phyloP scores from a whole-genome alignment of 2,113 vertebrate species.

The Pseudonaja textilis region DNA sequence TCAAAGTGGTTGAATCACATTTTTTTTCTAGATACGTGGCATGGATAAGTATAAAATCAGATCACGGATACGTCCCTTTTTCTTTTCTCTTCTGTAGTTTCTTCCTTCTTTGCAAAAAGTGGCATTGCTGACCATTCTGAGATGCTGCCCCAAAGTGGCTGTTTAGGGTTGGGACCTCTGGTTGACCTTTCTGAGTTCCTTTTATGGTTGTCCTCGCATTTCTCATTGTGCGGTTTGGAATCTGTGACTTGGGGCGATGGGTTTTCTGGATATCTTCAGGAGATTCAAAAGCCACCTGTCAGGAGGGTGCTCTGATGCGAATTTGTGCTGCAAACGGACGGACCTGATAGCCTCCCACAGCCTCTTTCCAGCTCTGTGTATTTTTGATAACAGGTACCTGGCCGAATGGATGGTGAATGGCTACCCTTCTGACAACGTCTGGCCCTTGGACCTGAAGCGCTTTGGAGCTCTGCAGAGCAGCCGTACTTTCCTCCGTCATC shows the following conservation, averaged over 20 bases:
- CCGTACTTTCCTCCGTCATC: slow-evolving; percentile 92
- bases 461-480: slow-evolving; percentile 96
- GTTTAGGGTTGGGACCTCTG: not conserved
- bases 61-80: not conserved
- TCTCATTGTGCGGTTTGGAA: not conserved
- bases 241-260: not conserved
- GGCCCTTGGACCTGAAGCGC: slow-evolving; percentile 93
- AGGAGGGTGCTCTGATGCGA: rapidly evolving
- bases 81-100: not conserved
- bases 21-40: not conserved
- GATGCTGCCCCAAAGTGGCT: not conserved
- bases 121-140: not conserved
- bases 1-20: not conserved
- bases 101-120: not conserved
- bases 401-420: slow-evolving; percentile 97
- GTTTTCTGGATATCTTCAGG: not conserved
- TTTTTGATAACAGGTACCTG: slow-evolving; percentile 80
- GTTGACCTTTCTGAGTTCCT: not conserved
- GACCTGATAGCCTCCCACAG: rapidly evolving
- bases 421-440: slow-evolving; percentile 87
- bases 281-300: not conserved
- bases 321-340: not conserved
- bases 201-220: not conserved
- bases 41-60: too few relatives aligned
- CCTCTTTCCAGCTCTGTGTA: not conserved